phyloP scores from a whole-genome alignment of 1,140 invertebrate genomes.

The Bombus confusus region DNA sequence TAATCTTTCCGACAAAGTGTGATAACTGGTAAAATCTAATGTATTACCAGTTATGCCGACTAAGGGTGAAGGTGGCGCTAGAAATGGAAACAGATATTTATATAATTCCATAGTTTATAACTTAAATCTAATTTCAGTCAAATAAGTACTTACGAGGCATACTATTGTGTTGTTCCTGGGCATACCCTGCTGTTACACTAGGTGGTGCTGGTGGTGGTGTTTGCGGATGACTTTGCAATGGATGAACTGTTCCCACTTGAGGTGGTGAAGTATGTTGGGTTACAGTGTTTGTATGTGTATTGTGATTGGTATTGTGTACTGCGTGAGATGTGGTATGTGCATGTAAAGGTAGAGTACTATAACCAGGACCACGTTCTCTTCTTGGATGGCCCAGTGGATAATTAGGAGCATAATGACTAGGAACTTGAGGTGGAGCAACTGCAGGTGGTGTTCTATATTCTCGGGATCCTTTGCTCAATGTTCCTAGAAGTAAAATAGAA shows the following conservation, averaged over 20 bases:
- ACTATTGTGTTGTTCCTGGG: conserved; percentile 85
- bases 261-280: conserved; percentile 82
- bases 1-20: conserved; percentile 84
- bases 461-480: conserved; percentile 88
- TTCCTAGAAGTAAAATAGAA: conserved; percentile 76
- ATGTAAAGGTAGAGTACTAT: conserved; percentile 89
- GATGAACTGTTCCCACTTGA: conserved; percentile 84
- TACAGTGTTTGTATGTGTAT: conserved; percentile 78
- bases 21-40: conserved; percentile 83
- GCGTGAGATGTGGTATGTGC: conserved; percentile 74
- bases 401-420: conserved; percentile 97
- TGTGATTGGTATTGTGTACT: conserved; percentile 77
- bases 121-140: neutral
- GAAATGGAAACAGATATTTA: conserved; percentile 13
- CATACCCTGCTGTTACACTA: conserved; percentile 79
- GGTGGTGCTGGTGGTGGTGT: conserved; percentile 85
- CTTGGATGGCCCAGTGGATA: conserved; percentile 92
- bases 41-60: conserved; percentile 84
- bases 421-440: conserved; percentile 96
- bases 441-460: conserved; percentile 97
- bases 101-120: neutral
- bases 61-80: conserved; percentile 91
- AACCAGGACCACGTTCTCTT: conserved; percentile 90
- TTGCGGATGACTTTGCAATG: conserved; percentile 85
- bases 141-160: conserved; percentile 89